Percentiles rank a stretch among this genome's conserved stretches.
phyloP scores from a whole-genome alignment of 2,888 invertebrate species.

The Stenolophus ochropezus region DNA sequence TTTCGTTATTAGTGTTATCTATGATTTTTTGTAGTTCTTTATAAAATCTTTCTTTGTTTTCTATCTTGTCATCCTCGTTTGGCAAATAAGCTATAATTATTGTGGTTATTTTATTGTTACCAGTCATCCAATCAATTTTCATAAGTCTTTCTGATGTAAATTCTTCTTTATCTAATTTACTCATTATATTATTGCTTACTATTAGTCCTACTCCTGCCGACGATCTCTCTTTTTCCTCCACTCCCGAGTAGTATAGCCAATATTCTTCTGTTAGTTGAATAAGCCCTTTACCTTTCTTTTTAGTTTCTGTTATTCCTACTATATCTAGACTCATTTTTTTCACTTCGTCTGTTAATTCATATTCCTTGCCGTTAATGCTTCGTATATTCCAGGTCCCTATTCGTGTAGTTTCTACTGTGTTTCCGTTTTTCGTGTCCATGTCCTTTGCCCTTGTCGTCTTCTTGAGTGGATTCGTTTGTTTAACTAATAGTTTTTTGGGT shows the following conservation, averaged over 20 bases:
- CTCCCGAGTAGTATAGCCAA: not conserved
- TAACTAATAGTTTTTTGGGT: no score
- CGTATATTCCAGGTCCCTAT: slow-evolving; percentile 13
- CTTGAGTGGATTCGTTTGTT: no score
- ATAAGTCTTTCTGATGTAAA: not conserved
- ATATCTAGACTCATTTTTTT: not conserved
- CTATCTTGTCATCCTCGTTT: no score
- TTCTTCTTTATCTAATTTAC: not conserved
- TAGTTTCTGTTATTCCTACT: not conserved
- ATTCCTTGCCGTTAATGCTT: slow-evolving; percentile 15
- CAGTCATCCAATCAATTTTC: not conserved
- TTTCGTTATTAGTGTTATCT: not conserved
- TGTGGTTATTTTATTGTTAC: not conserved
- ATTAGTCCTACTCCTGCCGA: no score
- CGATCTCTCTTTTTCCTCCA: not conserved
- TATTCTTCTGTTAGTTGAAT: not conserved
- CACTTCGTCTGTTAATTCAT: slow-evolving; percentile 6
- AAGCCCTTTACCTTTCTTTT: not conserved
- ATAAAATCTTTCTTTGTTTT: not conserved
- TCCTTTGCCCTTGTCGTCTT: no score
- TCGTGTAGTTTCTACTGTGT: no score
- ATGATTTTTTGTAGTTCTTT: not conserved
- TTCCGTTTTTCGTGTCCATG: no score
- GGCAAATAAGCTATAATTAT: not conserved
- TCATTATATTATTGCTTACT: not conserved